These are phyloP conservation scores for Lycopodina hypogea DNA, from an alignment of 37 sponge, comb jelly and placozoan species.

Conservation along the genomic window DNA sequence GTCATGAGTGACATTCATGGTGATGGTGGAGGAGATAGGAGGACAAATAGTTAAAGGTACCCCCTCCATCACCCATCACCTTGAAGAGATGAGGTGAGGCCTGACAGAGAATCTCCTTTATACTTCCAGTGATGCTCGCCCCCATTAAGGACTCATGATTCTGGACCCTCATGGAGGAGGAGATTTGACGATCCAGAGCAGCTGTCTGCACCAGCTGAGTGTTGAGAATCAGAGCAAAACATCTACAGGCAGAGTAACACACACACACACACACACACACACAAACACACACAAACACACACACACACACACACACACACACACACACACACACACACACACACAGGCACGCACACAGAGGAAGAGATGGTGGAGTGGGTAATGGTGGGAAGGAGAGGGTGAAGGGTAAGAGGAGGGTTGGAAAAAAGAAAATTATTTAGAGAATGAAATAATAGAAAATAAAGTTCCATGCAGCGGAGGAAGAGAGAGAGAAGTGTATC, in stretches of 20 bases:
- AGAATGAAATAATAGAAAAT: background rate
- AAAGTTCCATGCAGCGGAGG: background rate
- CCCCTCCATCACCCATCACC: conserved; percentile 44
- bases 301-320: background rate
- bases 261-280: background rate
- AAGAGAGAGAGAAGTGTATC: background rate
- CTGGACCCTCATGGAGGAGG: background rate
- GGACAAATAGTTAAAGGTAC: no score
- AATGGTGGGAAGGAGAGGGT: no score
- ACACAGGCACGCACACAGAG: no score
- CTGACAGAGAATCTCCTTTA: conserved; percentile 53
- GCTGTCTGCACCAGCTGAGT: conserved; percentile 45
- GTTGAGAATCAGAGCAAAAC: conserved; percentile 73
- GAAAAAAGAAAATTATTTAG: no score
- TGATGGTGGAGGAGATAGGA: no score
- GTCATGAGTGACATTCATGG: background rate
- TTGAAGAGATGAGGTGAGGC: conserved; percentile 65
- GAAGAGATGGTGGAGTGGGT: no score
- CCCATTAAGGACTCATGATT: conserved; percentile 72
- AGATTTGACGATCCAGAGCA: conserved; percentile 30
- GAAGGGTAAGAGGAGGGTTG: no score
- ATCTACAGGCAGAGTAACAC: conserved; percentile 25
- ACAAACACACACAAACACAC: background rate
- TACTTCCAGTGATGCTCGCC: conserved; percentile 28
- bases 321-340: background rate